phyloP scores from a whole-genome alignment of 2,797 vertebrate species.

The Hyperoplus lanceolatus region DNA sequence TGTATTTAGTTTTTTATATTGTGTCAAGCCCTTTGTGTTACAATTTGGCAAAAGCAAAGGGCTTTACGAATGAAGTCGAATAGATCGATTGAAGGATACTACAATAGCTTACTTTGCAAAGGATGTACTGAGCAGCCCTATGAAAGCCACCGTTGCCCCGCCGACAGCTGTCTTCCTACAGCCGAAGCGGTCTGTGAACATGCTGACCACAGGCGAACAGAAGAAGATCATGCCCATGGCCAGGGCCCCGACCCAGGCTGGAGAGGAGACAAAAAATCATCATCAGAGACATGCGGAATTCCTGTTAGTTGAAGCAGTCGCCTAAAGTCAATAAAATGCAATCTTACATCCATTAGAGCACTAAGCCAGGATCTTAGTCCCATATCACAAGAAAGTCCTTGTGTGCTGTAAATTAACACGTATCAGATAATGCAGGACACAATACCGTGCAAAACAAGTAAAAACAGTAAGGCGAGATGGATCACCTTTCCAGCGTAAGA shows the following conservation, averaged over 20 bases:
- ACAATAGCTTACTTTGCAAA: conserved; percentile 92
- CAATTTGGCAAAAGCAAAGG: background rate
- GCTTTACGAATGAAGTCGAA: background rate
- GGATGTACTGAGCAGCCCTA: conserved; percentile 94
- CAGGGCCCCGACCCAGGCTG: conserved; percentile 96
- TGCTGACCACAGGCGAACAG: conserved; percentile 98
- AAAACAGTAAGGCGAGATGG: background rate
- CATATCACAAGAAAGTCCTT: background rate
- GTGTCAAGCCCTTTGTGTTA: too few relatives aligned
- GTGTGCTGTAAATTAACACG: conserved; percentile 7
- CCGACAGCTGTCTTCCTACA: conserved; percentile 94
- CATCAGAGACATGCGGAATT: conserved; percentile 18
- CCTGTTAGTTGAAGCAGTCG: background rate
- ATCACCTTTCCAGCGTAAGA: conserved; percentile 3
- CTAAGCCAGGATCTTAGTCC: conserved; percentile 25
- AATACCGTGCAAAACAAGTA: background rate
- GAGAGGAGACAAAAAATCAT: conserved; percentile 40
- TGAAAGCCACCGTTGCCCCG: conserved; percentile 93
- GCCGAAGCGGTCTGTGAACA: conserved; percentile 97
- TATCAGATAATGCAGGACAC: background rate
- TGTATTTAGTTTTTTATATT: too few relatives aligned
- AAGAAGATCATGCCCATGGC: conserved; percentile 99
- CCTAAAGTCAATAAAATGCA: conserved; percentile 19
- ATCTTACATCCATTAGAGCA: background rate
- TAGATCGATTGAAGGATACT: too few relatives aligned